Percentiles rank a stretch among this genome's conserved stretches.
Conservation (phyloP, 2,888 invertebrate genomes). For the Isoperla grammatica region DNA sequence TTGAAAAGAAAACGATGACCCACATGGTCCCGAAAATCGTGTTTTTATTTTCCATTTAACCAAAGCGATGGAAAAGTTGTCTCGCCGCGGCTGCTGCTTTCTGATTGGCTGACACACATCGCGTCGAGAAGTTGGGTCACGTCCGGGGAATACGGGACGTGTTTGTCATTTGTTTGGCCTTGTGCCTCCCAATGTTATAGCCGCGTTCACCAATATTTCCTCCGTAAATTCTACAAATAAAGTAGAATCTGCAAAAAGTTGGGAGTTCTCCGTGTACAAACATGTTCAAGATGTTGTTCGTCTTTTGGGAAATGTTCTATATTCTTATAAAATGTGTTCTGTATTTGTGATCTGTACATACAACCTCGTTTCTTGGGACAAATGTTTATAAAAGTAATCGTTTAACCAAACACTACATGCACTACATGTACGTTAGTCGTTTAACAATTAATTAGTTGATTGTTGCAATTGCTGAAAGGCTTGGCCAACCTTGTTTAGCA, state of each 20-base stretch:
- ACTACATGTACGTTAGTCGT: too few relatives aligned
- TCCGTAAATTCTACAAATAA: neutral
- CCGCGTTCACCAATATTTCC: conserved; percentile 1
- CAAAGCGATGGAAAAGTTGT: conserved; percentile 9
- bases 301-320: too few relatives aligned
- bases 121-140: conserved; percentile 18
- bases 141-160: conserved; percentile 21
- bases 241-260: too few relatives aligned
- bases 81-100: neutral
- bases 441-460: too few relatives aligned
- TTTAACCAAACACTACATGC: too few relatives aligned
- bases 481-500: too few relatives aligned
- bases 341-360: neutral
- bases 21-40: neutral
- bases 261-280: too few relatives aligned
- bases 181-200: neutral
- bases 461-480: too few relatives aligned
- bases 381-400: too few relatives aligned
- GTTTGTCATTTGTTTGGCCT: conserved; percentile 23
- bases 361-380: too few relatives aligned
- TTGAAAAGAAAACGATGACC: conserved; percentile 17
- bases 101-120: conserved; percentile 12
- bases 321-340: too few relatives aligned
- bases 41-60: conserved; percentile 15
- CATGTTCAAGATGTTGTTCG: too few relatives aligned